Conservation (phyloP, 2,113 vertebrate genomes). For the Hypanus sabinus region DNA sequence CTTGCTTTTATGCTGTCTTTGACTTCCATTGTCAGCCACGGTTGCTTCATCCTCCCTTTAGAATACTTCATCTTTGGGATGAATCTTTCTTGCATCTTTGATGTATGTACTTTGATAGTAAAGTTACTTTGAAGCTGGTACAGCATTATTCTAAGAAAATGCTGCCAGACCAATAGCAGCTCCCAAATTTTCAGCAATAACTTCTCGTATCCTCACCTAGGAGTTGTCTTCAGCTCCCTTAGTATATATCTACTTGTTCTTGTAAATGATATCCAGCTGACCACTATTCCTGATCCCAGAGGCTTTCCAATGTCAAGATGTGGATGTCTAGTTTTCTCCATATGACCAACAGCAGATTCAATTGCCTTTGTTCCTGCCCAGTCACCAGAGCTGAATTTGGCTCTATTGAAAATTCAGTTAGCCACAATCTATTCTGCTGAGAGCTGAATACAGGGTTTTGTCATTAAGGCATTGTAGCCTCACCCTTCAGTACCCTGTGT, state of each 20-base stretch:
- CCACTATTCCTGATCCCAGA: too few species aligned
- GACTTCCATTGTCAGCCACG: too few species aligned
- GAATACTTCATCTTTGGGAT: too few species aligned
- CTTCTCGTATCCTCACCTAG: background rate
- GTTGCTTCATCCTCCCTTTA: too few species aligned
- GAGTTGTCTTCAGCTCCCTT: background rate
- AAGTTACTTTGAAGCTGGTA: background rate
- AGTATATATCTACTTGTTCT: background rate
- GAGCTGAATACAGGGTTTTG: background rate
- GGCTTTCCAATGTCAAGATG: too few species aligned
- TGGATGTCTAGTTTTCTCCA: too few species aligned
- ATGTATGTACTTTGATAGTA: too few species aligned
- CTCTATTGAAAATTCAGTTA: background rate
- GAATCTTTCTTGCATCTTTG: too few species aligned
- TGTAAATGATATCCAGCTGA: too few species aligned
- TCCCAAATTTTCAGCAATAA: background rate
- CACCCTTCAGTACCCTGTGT: background rate
- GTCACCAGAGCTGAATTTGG: background rate
- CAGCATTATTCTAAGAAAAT: background rate
- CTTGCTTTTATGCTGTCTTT: too few species aligned
- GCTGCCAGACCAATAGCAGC: background rate
- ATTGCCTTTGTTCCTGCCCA: background rate
- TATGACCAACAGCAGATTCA: too few species aligned
- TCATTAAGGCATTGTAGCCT: background rate
- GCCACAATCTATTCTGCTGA: background rate